Base-by-base conservation (phyloP, 2,888 invertebrate species). In the Andrena bicolor region DNA sequence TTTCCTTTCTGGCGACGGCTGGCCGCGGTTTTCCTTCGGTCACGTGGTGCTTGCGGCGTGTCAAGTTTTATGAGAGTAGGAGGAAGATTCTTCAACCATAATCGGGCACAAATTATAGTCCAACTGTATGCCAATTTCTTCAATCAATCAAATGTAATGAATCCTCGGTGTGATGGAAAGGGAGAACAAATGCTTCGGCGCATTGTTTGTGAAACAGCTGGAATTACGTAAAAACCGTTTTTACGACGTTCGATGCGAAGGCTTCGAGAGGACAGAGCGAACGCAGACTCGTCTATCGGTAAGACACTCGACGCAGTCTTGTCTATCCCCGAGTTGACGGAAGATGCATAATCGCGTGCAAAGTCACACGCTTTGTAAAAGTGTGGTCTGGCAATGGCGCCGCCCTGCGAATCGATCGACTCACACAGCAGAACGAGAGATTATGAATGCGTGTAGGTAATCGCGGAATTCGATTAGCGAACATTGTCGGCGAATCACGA, bases 201-300 rank as follows among this genome's bases (percentile, higher is more conserved):
- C 53, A 66, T 20, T 28, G 8, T 26, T 58, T 49, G 48, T n/a
- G 63, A 49, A 13, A 4, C 60, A 58, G 16, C 3, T 23, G 32
- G 48, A 2, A 26, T 80, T 80, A 78, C 51, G 80, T 80, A 78
- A 78, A 77, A 78, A 77, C 71, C 10, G 51, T 51, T 78, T 72
- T 28, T 60, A 80, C 41, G 64, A 65, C 71, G 78, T 35, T 69
- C 26, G 41, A 74, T 48, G 48, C 28, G 48, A 20, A 48, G 16
- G 26, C 23, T 28, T 26, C 30, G 41, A 41, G 26, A 26, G 58
- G 56, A n/a, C 16, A n/a, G 30, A 26, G 51, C 30, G 8, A 51
- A 16, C 16, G 48, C 30, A 23, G 23, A 4, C 10, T 26, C 20
- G 10, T 26, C 23, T 41, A 41, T 41, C 41, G 41, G 16, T 5